These are phyloP conservation scores for Xiphorhynchus elegans DNA, from an alignment of 2,113 vertebrate genomes.

Conservation along the genomic window DNA sequence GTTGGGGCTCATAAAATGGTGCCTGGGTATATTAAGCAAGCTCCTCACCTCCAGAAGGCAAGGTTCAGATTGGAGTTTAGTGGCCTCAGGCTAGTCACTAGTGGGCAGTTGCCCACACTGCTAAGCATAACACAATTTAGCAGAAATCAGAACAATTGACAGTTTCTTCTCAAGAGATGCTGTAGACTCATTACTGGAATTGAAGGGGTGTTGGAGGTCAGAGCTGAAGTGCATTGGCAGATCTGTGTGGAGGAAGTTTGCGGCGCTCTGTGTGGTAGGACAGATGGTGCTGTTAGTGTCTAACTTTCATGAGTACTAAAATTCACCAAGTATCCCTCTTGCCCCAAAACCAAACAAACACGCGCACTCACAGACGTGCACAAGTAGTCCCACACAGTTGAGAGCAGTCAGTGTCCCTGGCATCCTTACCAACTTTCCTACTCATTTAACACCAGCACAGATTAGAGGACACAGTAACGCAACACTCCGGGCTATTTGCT, in stretches of 20 bases:
- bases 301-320: conserved; percentile 44
- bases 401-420: conserved; percentile 50
- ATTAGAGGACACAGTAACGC: conserved; percentile 41
- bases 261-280: conserved; percentile 8
- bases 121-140: conserved; percentile 37
- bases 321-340: conserved; percentile 42
- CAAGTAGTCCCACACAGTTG: conserved; percentile 43
- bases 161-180: conserved; percentile 60
- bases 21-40: not conserved
- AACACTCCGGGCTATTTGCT: conserved; percentile 62
- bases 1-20: not conserved
- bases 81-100: not conserved
- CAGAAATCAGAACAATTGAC: conserved; percentile 62
- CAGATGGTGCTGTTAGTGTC: conserved; percentile 67
- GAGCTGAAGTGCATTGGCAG: conserved; percentile 58
- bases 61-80: conserved; percentile 17
- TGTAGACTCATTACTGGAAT: conserved; percentile 68
- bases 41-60: not conserved
- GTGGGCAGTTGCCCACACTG: conserved; percentile 16
- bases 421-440: conserved; percentile 34
- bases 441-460: conserved; percentile 51
- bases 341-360: conserved; percentile 47
- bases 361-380: not conserved
- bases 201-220: conserved; percentile 69
- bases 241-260: conserved; percentile 53